Evolutionary conservation across 2,888 invertebrate genomes (phyloP).

Genomic region (Andrena marginata): DNA sequence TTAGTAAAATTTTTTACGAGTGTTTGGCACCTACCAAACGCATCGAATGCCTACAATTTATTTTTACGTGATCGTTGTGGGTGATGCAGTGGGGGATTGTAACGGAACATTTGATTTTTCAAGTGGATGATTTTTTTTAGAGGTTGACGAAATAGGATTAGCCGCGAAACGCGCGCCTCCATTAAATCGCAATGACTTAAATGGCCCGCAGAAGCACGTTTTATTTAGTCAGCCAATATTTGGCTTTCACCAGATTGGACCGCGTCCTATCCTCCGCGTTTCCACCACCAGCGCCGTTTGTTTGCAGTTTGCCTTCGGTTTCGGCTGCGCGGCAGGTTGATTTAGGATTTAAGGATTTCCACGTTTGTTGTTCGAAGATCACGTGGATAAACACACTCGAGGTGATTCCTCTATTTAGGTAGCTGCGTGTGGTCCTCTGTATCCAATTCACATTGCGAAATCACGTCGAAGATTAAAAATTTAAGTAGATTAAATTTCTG

Average conservation of each 20-base stretch:
- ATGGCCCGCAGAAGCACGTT: slow-evolving; percentile 61
- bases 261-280: slow-evolving; percentile 50
- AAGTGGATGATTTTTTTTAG: too few relatives aligned
- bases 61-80: too few relatives aligned
- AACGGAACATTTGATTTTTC: too few relatives aligned
- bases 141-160: slow-evolving; percentile 28
- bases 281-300: slow-evolving; percentile 71
- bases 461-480: not conserved
- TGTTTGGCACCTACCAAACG: too few relatives aligned
- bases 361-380: slow-evolving; percentile 82
- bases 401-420: slow-evolving; percentile 79
- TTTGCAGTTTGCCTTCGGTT: slow-evolving; percentile 79
- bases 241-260: slow-evolving; percentile 81
- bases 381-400: slow-evolving; percentile 81
- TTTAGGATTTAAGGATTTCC: slow-evolving; percentile 84
- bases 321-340: slow-evolving; percentile 79
- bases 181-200: slow-evolving; percentile 69
- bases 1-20: too few relatives aligned
- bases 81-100: too few relatives aligned
- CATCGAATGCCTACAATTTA: too few relatives aligned
- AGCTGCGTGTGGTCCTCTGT: slow-evolving; percentile 67
- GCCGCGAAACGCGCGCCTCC: slow-evolving; percentile 30
- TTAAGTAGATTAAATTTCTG: not conserved
- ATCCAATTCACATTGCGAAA: slow-evolving; percentile 36
- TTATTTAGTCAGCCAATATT: slow-evolving; percentile 82